A percentile compares a stretch with the other conserved stretches of the same genome.
These are phyloP conservation scores for Mustelus asterias DNA, from an alignment of 2,113 vertebrate genomes.

Conservation along the genomic window DNA sequence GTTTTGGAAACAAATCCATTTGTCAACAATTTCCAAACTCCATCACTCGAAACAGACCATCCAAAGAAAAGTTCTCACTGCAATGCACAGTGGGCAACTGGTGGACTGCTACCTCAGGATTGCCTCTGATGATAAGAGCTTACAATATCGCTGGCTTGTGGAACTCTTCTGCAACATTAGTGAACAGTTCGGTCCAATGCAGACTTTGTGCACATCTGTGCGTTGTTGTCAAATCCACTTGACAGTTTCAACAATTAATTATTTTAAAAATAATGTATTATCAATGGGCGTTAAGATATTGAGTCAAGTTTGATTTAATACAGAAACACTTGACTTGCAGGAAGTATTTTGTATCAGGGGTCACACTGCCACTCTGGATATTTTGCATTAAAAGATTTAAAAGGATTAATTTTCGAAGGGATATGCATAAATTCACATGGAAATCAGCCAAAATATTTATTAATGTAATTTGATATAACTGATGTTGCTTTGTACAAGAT, in stretches of 20 bases:
- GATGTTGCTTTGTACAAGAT: not conserved
- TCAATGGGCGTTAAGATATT: not conserved
- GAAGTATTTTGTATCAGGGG: not conserved
- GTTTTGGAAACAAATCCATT: not conserved
- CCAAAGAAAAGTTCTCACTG: not conserved
- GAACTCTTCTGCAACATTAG: not conserved
- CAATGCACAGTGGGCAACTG: not conserved
- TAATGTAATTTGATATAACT: not conserved
- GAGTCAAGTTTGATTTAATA: not conserved
- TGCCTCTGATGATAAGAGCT: not conserved
- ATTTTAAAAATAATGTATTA: no score
- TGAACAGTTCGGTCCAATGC: not conserved
- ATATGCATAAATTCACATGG: not conserved
- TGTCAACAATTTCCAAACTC: not conserved
- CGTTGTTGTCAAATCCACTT: not conserved
- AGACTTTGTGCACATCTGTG: not conserved
- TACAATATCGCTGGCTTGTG: not conserved
- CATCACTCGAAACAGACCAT: not conserved
- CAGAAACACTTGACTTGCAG: not conserved
- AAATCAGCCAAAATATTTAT: not conserved
- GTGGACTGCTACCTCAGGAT: not conserved
- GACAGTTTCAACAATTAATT: not conserved
- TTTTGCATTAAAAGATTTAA: conserved; percentile 28
- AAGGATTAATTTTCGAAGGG: conserved; percentile 12
- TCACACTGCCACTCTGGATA: not conserved